Evolutionary conservation across 92 coral and sea anemone genomes (phyloP).

Genomic region (Montipora capitata): DNA sequence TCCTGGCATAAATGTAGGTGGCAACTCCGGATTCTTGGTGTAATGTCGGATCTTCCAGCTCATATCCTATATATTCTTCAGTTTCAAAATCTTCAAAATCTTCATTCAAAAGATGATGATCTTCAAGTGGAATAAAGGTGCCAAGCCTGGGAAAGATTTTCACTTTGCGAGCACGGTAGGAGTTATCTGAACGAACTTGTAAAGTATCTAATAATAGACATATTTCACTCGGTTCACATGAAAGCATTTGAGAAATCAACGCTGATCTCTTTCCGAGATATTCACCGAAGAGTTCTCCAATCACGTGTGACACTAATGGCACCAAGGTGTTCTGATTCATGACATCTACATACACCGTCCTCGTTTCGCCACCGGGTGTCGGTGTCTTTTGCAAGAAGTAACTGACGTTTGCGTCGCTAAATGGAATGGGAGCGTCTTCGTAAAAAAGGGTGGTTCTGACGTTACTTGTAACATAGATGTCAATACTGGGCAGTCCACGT

Average conservation of each 20-base stretch:
- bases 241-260: slow-evolving; percentile 56
- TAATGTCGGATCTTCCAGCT: slow-evolving; percentile 86
- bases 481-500: slow-evolving; percentile 32
- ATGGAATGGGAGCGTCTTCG: slow-evolving; percentile 43
- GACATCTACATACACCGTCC: slow-evolving; percentile 43
- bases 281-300: background rate
- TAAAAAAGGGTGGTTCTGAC: slow-evolving; percentile 28
- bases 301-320: background rate
- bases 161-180: background rate
- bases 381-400: slow-evolving; percentile 50
- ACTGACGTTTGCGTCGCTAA: slow-evolving; percentile 48
- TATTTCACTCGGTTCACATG: slow-evolving; percentile 19
- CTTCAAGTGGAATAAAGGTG: slow-evolving; percentile 63
- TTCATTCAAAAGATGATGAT: slow-evolving; percentile 76
- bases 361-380: slow-evolving; percentile 16
- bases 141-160: slow-evolving; percentile 67
- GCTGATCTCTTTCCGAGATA: slow-evolving; percentile 47
- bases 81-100: slow-evolving; percentile 70
- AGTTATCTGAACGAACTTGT: slow-evolving; percentile 66
- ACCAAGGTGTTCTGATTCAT: background rate
- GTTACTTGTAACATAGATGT: background rate
- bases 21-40: slow-evolving; percentile 64
- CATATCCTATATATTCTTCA: slow-evolving; percentile 81
- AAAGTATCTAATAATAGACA: slow-evolving; percentile 34
- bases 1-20: slow-evolving; percentile 78